Evolutionary conservation across 1,140 invertebrate species (phyloP), one percentile per base, ranked within the genome.

Genomic region (Nylanderia fulva): DNA sequence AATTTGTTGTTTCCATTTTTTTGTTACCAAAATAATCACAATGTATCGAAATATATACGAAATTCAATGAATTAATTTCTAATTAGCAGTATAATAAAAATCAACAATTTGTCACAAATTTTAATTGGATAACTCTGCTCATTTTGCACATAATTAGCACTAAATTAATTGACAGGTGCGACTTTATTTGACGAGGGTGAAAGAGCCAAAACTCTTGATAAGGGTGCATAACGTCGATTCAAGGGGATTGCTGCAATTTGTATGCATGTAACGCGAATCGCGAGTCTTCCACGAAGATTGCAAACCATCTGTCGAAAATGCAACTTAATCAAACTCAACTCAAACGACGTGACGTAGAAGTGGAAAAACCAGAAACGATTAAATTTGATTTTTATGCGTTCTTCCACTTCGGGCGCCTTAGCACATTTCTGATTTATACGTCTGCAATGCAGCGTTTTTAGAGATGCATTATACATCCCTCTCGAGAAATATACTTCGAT

Each of bases 371-470:
- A 5, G 9, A 36, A 58, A 29, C 18, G 24, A 80, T 29, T 24
- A 42, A n/a, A 79, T 72, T 71, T 82, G 45, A 58, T 42, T 82
- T 82, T 82, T 33, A 68, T 27, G 29, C 8, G 15, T 21, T 15
- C 3, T 76, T n/a, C 7, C 42, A 39, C 54, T 24, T 21, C 36
- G 27, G n/a, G 13, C 18, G 21, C 58, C n/a, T 66, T 63, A 64
- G n/a, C 58, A 15, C 27, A 39, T 54, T 58, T 4, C 52, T 21
- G 54, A 82, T 72, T 71, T 71, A 72, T 79, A 61, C 36, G 13
- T 8, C 75, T 36, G 61, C 75, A 79, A 36, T 79, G 75, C 75
- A 68, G 75, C 45, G 29, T 4, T 45, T 45, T 64, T n/a, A 36
- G 36, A 79, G 42, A 48, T 66, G 42, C 60, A 52, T 77, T 64